Evolutionary conservation across 64 coral and sea anemone species (phyloP).

Genomic region (Montipora efflorescens): DNA sequence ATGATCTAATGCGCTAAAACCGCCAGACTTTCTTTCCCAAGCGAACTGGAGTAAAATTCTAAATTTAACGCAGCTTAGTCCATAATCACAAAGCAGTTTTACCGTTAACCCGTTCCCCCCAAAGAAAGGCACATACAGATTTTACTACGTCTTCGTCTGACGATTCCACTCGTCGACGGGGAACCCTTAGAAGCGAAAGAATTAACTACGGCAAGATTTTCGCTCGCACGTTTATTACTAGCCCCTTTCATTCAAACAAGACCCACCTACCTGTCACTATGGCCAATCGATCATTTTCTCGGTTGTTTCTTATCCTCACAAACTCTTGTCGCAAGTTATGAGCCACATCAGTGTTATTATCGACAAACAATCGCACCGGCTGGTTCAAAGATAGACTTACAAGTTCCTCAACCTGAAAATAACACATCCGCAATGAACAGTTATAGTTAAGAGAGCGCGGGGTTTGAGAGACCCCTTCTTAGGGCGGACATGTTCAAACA

Average conservation of each 20-base stretch:
- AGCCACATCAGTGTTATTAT: constrained; percentile 96
- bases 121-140: no score
- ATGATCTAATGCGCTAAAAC: not conserved
- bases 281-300: constrained; percentile 85
- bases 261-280: constrained; percentile 74
- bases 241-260: not conserved
- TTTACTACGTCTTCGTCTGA: no score
- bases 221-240: no score
- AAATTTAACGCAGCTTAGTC: no score
- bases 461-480: not conserved
- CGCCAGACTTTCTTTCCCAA: no score
- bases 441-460: no score
- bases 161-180: no score
- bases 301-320: constrained; percentile 89
- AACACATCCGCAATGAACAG: not conserved
- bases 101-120: no score
- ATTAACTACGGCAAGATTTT: not conserved
- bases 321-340: constrained; percentile 96
- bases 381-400: constrained; percentile 81
- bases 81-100: no score
- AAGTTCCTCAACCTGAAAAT: constrained; percentile 87
- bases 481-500: no score
- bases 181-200: no score
- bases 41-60: no score
- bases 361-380: constrained; percentile 91